Base-by-base conservation (phyloP, 2,888 invertebrate genomes). In the Dicyrtomina minuta region DNA sequence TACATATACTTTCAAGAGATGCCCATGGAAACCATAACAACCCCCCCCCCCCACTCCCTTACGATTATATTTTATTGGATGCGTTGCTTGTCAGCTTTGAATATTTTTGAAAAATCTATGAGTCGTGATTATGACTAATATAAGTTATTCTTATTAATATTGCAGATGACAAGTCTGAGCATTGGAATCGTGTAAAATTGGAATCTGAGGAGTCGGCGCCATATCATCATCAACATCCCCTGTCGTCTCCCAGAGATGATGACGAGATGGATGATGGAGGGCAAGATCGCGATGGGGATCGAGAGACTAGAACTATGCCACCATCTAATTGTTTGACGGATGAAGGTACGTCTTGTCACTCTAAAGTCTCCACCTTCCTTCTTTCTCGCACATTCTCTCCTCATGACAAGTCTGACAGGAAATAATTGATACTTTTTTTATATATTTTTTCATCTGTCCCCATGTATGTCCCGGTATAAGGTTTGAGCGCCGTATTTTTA, bases 241-340 rank as follows among this genome's bases (percentile, higher is more conserved):
- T 65, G 65, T 55, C 55, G 13, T 65, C 65, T 13, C 22, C 55
- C 20, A 55, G 41, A 24, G 65, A 65, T 55, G 65, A 65, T 65
- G 65, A 65, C 20, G 65, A 55, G 65, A 65, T 65, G 65, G 65
- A 65, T 65, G 65, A 65, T 43, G 55, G 65, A 55, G 43, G 39
- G 5, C 46, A 22, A 17, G 20, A 24, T 53, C n/a, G 26, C 55
- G 44, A 43, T 15, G 15, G 53, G 65, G 44, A 43, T 65, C 55
- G 55, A 39, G 55, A 55, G 55, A 53, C 55, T n/a, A 33, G 33
- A 33, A 33, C 33, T 33, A 65, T 55, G 55, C 55, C 65, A 65
- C 65, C 55, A 15, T 65, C 65, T 65, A 65, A 65, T 65, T 65
- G 53, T 55, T 65, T 65, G 65, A 65, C 65, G 44, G 65, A 65